A percentile compares a stretch with the other conserved stretches of the same genome.
Evolutionary conservation across 2,797 vertebrate species (phyloP).

Genomic region (Euthynnus affinis): DNA sequence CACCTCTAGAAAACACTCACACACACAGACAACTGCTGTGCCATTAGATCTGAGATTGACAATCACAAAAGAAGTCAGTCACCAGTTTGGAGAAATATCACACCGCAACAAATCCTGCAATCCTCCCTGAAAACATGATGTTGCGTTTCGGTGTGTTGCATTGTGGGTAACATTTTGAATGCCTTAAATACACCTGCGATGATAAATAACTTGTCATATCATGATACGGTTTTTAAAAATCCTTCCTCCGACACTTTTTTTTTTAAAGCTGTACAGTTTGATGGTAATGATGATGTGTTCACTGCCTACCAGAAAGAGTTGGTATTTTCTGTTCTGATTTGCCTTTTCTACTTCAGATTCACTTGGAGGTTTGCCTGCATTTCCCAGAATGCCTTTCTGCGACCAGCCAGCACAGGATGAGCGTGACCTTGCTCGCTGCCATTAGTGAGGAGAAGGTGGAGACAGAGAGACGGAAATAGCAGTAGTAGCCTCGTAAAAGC

Average conservation of each 20-base stretch:
- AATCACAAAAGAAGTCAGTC: conserved; percentile 51
- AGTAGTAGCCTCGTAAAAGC: not conserved
- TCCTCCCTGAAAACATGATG: not conserved
- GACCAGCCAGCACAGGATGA: not conserved
- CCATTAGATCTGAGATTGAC: conserved; percentile 48
- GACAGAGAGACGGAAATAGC: not conserved
- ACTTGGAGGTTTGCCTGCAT: conserved; percentile 11
- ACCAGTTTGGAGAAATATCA: conserved; percentile 44
- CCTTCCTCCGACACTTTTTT: not conserved
- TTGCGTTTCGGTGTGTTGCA: conserved; percentile 37
- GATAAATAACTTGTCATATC: not conserved
- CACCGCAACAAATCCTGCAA: conserved; percentile 36
- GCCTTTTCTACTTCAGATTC: not conserved
- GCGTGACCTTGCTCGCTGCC: not conserved
- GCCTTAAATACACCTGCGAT: not conserved
- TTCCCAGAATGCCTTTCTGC: conserved; percentile 48
- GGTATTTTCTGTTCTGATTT: not conserved
- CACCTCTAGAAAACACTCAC: no score
- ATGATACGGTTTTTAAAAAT: not conserved
- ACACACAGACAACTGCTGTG: conserved; percentile 19
- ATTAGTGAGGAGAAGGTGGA: not conserved
- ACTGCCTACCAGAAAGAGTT: not conserved
- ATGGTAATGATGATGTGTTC: not conserved
- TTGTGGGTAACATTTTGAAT: conserved; percentile 38
- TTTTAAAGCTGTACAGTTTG: not conserved